Percentiles rank a stretch among this genome's conserved stretches.
Evolutionary conservation across 2,888 invertebrate species (phyloP).

Genomic region (Eupithecia centaureata): DNA sequence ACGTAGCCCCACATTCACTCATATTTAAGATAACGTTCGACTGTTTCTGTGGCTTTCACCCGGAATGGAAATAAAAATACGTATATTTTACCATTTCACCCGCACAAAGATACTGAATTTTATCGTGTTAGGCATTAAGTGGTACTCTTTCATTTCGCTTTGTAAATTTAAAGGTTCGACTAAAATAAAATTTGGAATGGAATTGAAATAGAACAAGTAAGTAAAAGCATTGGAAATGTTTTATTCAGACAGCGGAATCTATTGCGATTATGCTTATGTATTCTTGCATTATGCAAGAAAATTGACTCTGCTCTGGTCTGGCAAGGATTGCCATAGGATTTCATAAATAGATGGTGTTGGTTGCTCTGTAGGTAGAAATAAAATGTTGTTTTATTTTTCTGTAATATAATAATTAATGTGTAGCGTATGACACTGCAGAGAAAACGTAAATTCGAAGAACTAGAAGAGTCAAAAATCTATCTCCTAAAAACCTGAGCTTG

Average conservation of each 20-base stretch:
- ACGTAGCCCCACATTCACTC: constrained; percentile 72
- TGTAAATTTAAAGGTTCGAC: constrained; percentile 43
- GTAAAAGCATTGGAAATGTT: constrained; percentile 27
- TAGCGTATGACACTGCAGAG: not conserved
- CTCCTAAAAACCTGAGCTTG: too few species aligned
- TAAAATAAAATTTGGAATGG: constrained; percentile 32
- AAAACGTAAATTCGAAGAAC: too few species aligned
- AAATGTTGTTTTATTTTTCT: not conserved
- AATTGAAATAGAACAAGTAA: constrained; percentile 13
- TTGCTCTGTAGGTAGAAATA: not conserved
- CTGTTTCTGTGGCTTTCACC: constrained; percentile 63
- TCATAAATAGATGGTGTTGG: not conserved
- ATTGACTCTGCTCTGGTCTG: constrained; percentile 15
- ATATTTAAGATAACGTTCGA: constrained; percentile 79
- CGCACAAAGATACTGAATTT: constrained; percentile 59
- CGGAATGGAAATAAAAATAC: constrained; percentile 72
- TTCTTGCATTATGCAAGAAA: constrained; percentile 23
- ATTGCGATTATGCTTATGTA: constrained; percentile 20
- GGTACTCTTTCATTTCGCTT: constrained; percentile 50
- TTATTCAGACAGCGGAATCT: constrained; percentile 25
- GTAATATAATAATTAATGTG: too few species aligned
- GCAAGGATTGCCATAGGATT: constrained; percentile 15
- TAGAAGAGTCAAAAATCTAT: too few species aligned
- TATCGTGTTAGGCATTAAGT: constrained; percentile 51
- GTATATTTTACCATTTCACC: constrained; percentile 65